Evolutionary conservation across 35 echinoderm and acorn worm species (phyloP).

Genomic region (Chiridota heheva): DNA sequence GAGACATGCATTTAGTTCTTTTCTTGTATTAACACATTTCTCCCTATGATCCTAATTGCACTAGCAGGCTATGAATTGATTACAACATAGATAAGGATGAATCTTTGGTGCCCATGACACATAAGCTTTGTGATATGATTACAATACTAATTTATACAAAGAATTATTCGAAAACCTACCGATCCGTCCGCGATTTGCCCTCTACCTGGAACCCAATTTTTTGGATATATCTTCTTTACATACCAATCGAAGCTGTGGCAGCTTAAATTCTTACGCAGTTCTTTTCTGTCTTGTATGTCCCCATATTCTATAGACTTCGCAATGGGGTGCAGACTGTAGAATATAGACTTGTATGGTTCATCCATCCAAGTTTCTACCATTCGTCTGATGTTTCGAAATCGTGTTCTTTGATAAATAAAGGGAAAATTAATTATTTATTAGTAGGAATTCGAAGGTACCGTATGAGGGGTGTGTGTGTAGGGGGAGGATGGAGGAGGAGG

Average conservation of each 20-base stretch:
- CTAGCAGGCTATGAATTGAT: neutral
- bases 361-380: neutral
- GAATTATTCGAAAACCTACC: constrained; percentile 41
- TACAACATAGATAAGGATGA: neutral
- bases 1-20: too few species aligned
- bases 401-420: neutral
- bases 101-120: neutral
- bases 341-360: neutral
- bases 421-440: neutral
- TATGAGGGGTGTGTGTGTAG: neutral
- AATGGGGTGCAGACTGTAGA: constrained; percentile 5
- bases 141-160: neutral
- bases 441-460: neutral
- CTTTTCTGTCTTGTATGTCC: constrained; percentile 42
- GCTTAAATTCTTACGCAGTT: constrained; percentile 52
- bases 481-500: neutral
- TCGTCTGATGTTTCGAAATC: neutral
- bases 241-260: constrained; percentile 78
- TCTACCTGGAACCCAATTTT: constrained; percentile 70
- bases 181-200: constrained; percentile 66
- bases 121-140: neutral
- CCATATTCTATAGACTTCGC: constrained; percentile 69
- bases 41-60: neutral
- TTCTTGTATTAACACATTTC: too few species aligned
- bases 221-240: constrained; percentile 77